Percentiles rank a stretch among this genome's conserved stretches.
Conservation (phyloP, 1,140 invertebrate genomes). For the Psix sp. region DNA sequence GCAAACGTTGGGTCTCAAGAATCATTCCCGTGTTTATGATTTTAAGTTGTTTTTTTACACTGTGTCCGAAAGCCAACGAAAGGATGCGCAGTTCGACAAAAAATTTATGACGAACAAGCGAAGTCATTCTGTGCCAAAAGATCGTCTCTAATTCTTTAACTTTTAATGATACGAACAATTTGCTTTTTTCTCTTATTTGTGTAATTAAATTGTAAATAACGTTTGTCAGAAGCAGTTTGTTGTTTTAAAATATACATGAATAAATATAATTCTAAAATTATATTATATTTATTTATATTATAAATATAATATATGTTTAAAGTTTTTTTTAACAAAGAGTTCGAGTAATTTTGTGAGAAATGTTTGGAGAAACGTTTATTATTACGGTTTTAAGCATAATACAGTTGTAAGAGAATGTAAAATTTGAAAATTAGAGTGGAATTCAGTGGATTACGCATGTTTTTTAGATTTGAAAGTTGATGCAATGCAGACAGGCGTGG, state of each 20-base stretch:
- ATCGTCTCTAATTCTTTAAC: slow-evolving; percentile 23
- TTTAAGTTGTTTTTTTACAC: slow-evolving; percentile 12
- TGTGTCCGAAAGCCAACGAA: slow-evolving; percentile 30
- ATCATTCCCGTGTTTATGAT: slow-evolving; percentile 36
- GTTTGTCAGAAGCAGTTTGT: slow-evolving; percentile 17
- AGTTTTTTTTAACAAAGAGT: no score
- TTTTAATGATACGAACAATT: slow-evolving; percentile 31
- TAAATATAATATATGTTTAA: no score
- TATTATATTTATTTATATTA: no score
- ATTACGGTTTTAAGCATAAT: slow-evolving; percentile 4
- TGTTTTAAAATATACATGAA: slow-evolving; percentile 23
- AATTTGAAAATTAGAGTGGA: slow-evolving; percentile 8
- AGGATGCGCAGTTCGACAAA: slow-evolving; percentile 28
- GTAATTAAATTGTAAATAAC: slow-evolving; percentile 32
- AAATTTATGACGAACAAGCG: slow-evolving; percentile 38
- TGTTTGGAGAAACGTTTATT: slow-evolving; percentile 6
- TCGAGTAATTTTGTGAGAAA: no score
- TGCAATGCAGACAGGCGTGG: neutral
- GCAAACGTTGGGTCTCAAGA: slow-evolving; percentile 40
- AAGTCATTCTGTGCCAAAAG: slow-evolving; percentile 47
- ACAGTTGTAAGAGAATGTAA: slow-evolving; percentile 3
- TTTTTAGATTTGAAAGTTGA: slow-evolving; percentile 10
- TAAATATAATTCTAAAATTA: neutral
- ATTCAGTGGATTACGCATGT: slow-evolving; percentile 11
- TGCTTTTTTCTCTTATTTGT: slow-evolving; percentile 26